Conservation (phyloP, 37 sponge, comb jelly and placozoan species). For the Oscarella lobularis region DNA sequence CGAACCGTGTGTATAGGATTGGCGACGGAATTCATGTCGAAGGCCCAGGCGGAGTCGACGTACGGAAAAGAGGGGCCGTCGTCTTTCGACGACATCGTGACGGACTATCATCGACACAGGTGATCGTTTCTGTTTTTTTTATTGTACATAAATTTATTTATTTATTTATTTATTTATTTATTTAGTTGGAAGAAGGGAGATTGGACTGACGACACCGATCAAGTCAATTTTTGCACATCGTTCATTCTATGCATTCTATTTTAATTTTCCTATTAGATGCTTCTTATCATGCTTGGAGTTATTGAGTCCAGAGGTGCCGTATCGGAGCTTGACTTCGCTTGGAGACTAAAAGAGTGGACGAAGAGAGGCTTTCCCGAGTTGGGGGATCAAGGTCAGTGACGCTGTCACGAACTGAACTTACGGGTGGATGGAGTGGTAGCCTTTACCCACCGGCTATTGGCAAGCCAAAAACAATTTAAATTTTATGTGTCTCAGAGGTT, state of each 20-base stretch:
- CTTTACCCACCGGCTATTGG: too few species aligned
- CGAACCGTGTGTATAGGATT: too few species aligned
- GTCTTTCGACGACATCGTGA: conserved; percentile 38
- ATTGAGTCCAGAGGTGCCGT: conserved; percentile 45
- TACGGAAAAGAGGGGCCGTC: conserved; percentile 57
- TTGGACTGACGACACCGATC: conserved; percentile 95
- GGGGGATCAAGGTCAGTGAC: conserved; percentile 71
- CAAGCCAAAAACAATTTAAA: too few species aligned
- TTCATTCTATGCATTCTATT: too few species aligned
- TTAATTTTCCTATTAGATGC: too few species aligned
- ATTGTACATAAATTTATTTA: too few species aligned
- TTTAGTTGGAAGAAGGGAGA: conserved; percentile 85
- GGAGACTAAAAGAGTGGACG: conserved; percentile 46
- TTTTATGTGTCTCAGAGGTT: too few species aligned
- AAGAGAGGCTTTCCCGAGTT: conserved; percentile 57
- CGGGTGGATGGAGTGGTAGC: too few species aligned
- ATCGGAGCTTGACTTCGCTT: conserved; percentile 57
- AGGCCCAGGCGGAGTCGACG: conserved; percentile 16
- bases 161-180: too few species aligned
- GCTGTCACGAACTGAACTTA: too few species aligned
- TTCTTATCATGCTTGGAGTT: conserved; percentile 62
- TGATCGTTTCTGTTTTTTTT: too few species aligned
- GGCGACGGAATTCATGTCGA: conserved; percentile 75
- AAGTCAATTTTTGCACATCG: too few species aligned
- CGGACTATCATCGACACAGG: conserved; percentile 72